Base-by-base conservation (phyloP, 2,113 vertebrate species). In the Penelope pileata region DNA sequence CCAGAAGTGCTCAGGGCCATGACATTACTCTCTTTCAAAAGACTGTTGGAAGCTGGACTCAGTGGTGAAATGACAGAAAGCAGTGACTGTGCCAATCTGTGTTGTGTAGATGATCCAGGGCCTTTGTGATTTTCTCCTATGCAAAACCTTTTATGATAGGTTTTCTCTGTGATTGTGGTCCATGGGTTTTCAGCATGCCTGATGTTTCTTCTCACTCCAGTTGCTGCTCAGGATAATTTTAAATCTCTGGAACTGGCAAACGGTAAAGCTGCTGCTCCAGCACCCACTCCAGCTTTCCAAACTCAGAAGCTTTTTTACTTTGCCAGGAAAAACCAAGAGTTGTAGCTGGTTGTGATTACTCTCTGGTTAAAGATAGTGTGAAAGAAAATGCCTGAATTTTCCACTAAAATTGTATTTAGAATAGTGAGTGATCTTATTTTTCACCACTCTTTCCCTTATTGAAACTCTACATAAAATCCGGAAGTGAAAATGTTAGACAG, bases 71-170 rank as follows among this genome's bases (percentile, higher is more conserved):
- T 66, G 42, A 82, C 40, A 27, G 48, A 60, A 48, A 66, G n/a
- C 30, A 62, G 36, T 73, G 38, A 70, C 66, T 54, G 24, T 74
- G 68, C 45, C 70, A 70, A 13, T 30, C 50, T 38, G 16, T 83
- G 64, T 38, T 54, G 32, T 84, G 83, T 58, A 59, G 54, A 77
- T 66, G 45, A 50, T 50, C 54, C 80, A 83, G 9, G 22, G 22
- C 68, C 64, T 74, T 88, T 83, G 77, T 42, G 63, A 56, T 93
- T 93, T 90, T 62, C 45, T 92, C 60, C 64, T 66, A 58, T 86
- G 54, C 17, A 53, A 74, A 92, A 86, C 4, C n/a, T 86, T 90
- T 69, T 51, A 69, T 56, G 60, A 24, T 50, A 18, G 40, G 42
- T 74, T 93, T 88, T 76, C 40, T 76, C 72, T 93, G 30, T 88